These are phyloP conservation scores for Cydia pomonella DNA, from an alignment of 1,140 invertebrate species.

Conservation along the genomic window DNA sequence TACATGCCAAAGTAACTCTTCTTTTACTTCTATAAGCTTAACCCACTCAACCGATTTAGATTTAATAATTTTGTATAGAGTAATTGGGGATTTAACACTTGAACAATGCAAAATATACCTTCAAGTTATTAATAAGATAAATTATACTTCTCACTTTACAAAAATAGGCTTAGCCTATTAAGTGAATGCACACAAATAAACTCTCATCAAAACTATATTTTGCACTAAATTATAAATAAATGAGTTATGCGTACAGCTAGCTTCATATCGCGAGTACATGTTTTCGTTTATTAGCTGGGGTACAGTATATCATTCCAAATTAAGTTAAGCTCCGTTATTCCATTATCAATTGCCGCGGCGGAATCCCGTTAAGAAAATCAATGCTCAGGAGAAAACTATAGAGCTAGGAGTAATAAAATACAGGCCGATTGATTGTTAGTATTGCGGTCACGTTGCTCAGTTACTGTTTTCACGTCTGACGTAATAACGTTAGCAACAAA, in stretches of 20 bases:
- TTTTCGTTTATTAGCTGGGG: neutral
- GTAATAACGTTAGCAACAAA: conserved; percentile 76
- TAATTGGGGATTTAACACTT: neutral
- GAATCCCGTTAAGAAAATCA: conserved; percentile 50
- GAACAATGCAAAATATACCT: neutral
- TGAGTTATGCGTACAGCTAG: neutral
- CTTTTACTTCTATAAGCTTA: no score
- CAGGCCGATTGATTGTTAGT: conserved; percentile 74
- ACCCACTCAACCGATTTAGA: no score
- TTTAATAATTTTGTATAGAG: no score
- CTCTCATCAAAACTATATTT: neutral
- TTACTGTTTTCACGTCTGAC: conserved; percentile 79
- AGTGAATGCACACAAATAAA: neutral
- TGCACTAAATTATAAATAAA: neutral
- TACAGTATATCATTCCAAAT: conserved; percentile 12
- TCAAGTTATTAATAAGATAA: neutral
- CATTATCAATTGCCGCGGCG: conserved; percentile 16
- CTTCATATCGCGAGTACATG: neutral
- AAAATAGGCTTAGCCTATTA: neutral
- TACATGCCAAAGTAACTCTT: no score
- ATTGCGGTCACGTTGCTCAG: conserved; percentile 76
- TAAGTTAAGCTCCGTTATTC: conserved; percentile 2
- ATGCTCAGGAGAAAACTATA: conserved; percentile 48
- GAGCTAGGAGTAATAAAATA: conserved; percentile 61
- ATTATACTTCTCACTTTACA: neutral